phyloP scores from a whole-genome alignment of 2,113 vertebrate genomes.

The Pollachius pollachius region DNA sequence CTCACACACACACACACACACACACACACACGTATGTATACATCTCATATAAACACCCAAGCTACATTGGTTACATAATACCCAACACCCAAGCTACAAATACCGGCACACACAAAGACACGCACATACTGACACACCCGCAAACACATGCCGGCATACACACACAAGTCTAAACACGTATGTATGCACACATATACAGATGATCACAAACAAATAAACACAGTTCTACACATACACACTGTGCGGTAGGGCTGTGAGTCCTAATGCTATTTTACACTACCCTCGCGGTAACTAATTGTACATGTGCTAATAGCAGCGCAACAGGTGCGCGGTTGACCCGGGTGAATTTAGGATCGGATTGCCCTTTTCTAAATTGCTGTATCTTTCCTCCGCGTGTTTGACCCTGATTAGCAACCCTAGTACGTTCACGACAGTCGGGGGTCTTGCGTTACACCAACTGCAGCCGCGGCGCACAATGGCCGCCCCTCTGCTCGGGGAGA shows the following conservation, averaged over 20 bases:
- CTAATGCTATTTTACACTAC: too few relatives aligned
- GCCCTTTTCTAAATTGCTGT: conserved; percentile 40
- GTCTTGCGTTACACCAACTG: conserved; percentile 57
- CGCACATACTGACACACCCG: too few relatives aligned
- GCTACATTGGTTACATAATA: too few relatives aligned
- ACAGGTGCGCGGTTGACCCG: conserved; percentile 66
- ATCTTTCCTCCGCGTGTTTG: conserved; percentile 46
- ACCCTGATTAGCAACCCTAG: conserved; percentile 42
- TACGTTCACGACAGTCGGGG: conserved; percentile 22
- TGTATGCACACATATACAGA: conserved; percentile 3
- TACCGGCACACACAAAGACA: too few relatives aligned
- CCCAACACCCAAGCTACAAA: too few relatives aligned
- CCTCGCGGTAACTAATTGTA: conserved; percentile 1
- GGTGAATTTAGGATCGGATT: conserved; percentile 54
- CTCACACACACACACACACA: too few relatives aligned
- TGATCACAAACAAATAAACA: conserved; percentile 1
- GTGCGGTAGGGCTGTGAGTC: too few relatives aligned
- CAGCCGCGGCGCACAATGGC: conserved; percentile 33
- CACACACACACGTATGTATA: too few relatives aligned
- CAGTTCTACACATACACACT: background rate
- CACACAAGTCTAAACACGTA: too few relatives aligned
- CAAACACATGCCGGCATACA: too few relatives aligned
- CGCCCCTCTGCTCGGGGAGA: conserved; percentile 33
- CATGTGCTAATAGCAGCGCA: conserved; percentile 19
- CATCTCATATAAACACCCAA: too few relatives aligned